A percentile compares a stretch with the other conserved stretches of the same genome.
Conservation (phyloP, 2,888 invertebrate genomes). For the Dicycla oo region DNA sequence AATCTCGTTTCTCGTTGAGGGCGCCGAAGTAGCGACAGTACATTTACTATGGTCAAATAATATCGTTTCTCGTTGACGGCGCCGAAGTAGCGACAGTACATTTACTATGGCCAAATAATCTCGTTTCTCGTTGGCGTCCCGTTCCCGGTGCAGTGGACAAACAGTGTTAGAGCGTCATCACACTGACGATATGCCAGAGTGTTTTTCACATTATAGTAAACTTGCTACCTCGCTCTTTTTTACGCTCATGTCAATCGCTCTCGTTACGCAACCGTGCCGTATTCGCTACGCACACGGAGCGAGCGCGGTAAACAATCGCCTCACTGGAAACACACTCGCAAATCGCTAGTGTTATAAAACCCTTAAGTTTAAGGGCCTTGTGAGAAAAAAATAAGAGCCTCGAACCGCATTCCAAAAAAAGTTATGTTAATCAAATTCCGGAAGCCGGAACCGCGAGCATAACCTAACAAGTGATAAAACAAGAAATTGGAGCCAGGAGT, state of each 20-base stretch:
- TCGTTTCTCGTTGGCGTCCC: too few species aligned
- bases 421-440: constrained; percentile 38
- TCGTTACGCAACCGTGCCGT: not conserved
- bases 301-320: not conserved
- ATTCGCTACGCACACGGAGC: not conserved
- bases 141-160: too few species aligned
- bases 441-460: constrained; percentile 23
- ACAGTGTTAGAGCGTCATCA: too few species aligned
- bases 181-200: too few species aligned
- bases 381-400: not conserved
- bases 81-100: too few species aligned
- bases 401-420: not conserved
- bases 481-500: constrained; percentile 69
- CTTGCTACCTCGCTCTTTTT: not conserved
- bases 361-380: not conserved
- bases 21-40: too few species aligned
- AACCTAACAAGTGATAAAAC: constrained; percentile 64
- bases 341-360: too few species aligned
- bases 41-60: too few species aligned
- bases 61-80: too few species aligned
- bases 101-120: too few species aligned
- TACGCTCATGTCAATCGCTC: not conserved
- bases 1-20: too few species aligned
- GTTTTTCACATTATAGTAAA: not conserved
- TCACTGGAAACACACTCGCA: too few species aligned